phyloP scores from a whole-genome alignment of 2,888 invertebrate genomes.

The Hesperia comma region DNA sequence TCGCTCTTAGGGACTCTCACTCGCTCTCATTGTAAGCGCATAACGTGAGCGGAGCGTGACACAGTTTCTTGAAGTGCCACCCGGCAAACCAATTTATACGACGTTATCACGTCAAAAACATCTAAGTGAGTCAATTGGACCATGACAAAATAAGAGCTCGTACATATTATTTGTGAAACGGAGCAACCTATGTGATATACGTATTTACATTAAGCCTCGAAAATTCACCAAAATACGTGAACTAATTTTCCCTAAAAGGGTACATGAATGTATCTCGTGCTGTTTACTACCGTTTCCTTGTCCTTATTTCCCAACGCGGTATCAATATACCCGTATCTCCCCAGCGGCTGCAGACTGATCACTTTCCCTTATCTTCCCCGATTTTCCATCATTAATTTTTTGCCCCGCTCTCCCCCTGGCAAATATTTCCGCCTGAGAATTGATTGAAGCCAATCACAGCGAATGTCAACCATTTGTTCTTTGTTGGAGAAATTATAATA shows the following conservation, averaged over 20 bases:
- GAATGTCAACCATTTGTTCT: slow-evolving; percentile 61
- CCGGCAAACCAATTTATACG: too few species aligned
- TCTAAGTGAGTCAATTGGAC: too few species aligned
- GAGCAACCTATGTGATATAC: too few species aligned
- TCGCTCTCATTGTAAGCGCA: too few species aligned
- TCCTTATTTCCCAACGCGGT: slow-evolving; percentile 49
- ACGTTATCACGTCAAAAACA: too few species aligned
- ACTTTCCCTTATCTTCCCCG: slow-evolving; percentile 61
- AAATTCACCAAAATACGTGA: background rate
- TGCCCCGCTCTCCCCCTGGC: slow-evolving; percentile 50
- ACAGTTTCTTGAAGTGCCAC: too few species aligned
- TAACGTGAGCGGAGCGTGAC: too few species aligned
- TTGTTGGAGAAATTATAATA: slow-evolving; percentile 48
- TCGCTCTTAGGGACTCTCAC: too few species aligned
- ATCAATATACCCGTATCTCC: slow-evolving; percentile 59
- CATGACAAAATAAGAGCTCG: too few species aligned
- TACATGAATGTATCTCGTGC: background rate
- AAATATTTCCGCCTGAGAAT: slow-evolving; percentile 57
- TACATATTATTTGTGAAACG: too few species aligned
- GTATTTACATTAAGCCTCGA: too few species aligned
- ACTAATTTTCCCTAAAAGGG: background rate
- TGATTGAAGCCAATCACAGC: slow-evolving; percentile 66
- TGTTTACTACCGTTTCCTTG: slow-evolving; percentile 1
- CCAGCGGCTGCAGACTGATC: slow-evolving; percentile 51
- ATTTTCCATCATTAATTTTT: slow-evolving; percentile 74